These are phyloP conservation scores for Machaerirhynchus nigripectus DNA, from an alignment of 2,113 vertebrate genomes.

Conservation along the genomic window DNA sequence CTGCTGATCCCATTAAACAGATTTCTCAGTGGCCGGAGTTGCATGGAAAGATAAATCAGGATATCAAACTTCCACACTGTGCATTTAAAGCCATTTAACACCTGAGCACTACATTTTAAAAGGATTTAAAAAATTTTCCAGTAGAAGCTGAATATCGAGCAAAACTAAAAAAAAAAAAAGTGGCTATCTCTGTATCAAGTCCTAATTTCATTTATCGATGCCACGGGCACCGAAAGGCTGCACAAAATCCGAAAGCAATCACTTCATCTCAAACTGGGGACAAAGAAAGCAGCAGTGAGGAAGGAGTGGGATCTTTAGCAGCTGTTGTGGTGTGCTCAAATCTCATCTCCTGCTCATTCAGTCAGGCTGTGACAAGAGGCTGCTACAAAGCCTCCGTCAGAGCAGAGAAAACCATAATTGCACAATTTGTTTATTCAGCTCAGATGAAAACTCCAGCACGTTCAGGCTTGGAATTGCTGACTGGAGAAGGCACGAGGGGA, in stretches of 20 bases:
- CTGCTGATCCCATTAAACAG: conserved; percentile 11
- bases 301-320: background rate
- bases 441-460: background rate
- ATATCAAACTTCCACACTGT: background rate
- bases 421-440: background rate
- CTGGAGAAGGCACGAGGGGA: background rate
- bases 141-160: background rate
- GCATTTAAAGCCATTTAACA: conserved; percentile 26
- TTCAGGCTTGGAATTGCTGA: background rate
- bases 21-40: background rate
- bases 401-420: background rate
- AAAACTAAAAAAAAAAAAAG: background rate
- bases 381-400: background rate
- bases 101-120: background rate
- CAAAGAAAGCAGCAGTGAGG: background rate
- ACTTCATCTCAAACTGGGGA: background rate
- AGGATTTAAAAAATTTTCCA: background rate
- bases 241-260: background rate
- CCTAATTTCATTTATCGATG: background rate
- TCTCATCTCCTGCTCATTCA: conserved; percentile 38
- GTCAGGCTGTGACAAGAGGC: background rate
- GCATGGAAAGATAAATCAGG: conserved; percentile 6
- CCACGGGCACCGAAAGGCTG: background rate
- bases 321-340: background rate
- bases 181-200: background rate